Conservation (phyloP, 2,797 vertebrate genomes). For the Hypotaenidia okinawae region DNA sequence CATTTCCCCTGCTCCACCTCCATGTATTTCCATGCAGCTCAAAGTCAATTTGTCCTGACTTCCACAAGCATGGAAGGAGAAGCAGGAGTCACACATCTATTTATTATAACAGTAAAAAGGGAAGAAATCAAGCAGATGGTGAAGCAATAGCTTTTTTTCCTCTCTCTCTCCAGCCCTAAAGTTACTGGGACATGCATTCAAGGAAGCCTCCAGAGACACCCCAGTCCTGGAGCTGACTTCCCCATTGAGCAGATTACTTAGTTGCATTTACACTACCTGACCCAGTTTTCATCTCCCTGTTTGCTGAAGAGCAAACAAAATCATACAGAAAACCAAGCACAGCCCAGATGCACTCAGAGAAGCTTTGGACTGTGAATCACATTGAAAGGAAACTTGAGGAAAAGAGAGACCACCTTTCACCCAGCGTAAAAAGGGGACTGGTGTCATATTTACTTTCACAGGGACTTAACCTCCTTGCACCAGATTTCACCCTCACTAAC, state of each 20-base stretch:
- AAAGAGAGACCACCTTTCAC: background rate
- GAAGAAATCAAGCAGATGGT: background rate
- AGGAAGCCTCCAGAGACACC: background rate
- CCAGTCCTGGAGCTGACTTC: background rate
- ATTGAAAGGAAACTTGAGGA: background rate
- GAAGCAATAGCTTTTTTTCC: background rate
- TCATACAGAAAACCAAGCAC: background rate
- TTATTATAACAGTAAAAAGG: background rate
- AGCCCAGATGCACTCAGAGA: background rate
- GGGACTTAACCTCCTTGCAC: background rate
- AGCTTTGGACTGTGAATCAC: background rate
- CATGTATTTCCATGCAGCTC: background rate
- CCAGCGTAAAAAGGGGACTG: background rate
- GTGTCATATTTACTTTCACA: background rate
- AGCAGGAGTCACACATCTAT: background rate
- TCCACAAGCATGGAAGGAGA: background rate
- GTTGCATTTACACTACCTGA: constrained; percentile 24
- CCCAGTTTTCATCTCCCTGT: constrained; percentile 25
- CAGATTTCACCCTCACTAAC: background rate
- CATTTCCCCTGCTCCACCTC: background rate
- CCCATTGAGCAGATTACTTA: background rate
- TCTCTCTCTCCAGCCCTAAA: background rate
- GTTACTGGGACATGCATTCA: background rate
- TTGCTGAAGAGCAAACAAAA: background rate
- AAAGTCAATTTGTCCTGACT: constrained; percentile 7